These are phyloP conservation scores for Amia ocellicauda DNA, from an alignment of 2,113 vertebrate species.

Conservation along the genomic window DNA sequence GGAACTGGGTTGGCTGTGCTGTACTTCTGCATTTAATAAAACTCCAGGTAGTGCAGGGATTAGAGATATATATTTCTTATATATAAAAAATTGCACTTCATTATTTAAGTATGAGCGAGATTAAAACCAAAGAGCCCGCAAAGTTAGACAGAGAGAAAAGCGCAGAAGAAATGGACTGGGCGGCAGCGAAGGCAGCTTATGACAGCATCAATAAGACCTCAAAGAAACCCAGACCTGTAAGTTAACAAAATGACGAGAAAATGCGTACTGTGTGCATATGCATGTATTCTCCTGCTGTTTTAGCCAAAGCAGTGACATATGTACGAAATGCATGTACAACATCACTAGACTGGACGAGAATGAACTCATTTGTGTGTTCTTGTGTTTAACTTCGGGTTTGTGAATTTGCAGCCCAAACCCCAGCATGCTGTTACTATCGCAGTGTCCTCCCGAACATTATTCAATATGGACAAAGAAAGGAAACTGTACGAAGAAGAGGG, in stretches of 20 bases:
- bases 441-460: constrained; percentile 86
- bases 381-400: too few species aligned
- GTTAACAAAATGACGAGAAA: too few species aligned
- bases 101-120: constrained; percentile 48
- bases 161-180: constrained; percentile 61
- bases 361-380: background rate
- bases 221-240: constrained; percentile 70
- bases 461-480: constrained; percentile 80
- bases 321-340: background rate
- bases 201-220: constrained; percentile 59
- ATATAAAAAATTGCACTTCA: too few species aligned
- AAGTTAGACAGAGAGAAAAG: background rate
- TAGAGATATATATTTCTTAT: too few species aligned
- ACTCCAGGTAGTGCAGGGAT: too few species aligned
- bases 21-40: too few species aligned
- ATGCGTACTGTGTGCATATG: background rate
- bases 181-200: constrained; percentile 66
- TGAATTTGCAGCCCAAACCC: constrained; percentile 84
- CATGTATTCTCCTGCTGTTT: background rate
- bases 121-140: constrained; percentile 11
- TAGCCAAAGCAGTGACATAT: too few species aligned
- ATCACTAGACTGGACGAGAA: background rate
- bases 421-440: constrained; percentile 82
- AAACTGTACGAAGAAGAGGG: constrained; percentile 80
- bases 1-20: too few species aligned